Base-by-base conservation (phyloP, 2,888 invertebrate genomes). In the Drosophila fungiperda region DNA sequence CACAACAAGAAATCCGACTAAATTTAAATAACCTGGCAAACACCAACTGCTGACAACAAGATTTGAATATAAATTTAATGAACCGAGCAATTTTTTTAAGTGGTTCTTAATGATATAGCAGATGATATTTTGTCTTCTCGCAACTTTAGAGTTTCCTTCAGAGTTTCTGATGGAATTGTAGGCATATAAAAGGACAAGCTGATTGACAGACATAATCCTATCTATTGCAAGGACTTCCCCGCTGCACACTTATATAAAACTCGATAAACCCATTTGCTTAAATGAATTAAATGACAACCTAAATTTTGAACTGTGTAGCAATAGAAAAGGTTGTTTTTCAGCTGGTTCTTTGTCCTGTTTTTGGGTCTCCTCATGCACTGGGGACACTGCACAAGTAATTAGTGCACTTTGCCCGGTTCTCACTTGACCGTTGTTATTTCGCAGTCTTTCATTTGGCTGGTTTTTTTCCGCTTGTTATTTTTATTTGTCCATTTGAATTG, bases 391-490 rank as follows among this genome's bases (percentile, higher is more conserved):
- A 77, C 78, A 70, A 78, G 84, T 83, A 86, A 83, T 83, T 83
- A 83, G 82, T 86, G 82, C 84, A 83, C 82, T 86, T 70, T 67
- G 54, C 52, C 48, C 59, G 49, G 54, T 52, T 49, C 73, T 69
- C 74, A 84, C 80, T 85, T 85, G 85, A 80, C 83, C 83, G 68
- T 77, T 73, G 64, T 68, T 78, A 59, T 64, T 66, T 55, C 73
- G 66, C 61, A 58, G 38, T 38, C 23, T 67, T 68, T 45, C 42
- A 60, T 42, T 35, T 35, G 2, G 52, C 12, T 52, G 3, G 29
- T 65, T 52, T 63, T 63, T 33, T 20, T 63, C 42, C 40, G 20
- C 53, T 70, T 45, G 53, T 63, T 53, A 52, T n/a, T 26, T 50
- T 38, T 36, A 40, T 77, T 61, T 72, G 72, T 76, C 62, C 68